These are phyloP conservation scores for Rhinogobius similis DNA, from an alignment of 2,113 vertebrate genomes.

Conservation along the genomic window DNA sequence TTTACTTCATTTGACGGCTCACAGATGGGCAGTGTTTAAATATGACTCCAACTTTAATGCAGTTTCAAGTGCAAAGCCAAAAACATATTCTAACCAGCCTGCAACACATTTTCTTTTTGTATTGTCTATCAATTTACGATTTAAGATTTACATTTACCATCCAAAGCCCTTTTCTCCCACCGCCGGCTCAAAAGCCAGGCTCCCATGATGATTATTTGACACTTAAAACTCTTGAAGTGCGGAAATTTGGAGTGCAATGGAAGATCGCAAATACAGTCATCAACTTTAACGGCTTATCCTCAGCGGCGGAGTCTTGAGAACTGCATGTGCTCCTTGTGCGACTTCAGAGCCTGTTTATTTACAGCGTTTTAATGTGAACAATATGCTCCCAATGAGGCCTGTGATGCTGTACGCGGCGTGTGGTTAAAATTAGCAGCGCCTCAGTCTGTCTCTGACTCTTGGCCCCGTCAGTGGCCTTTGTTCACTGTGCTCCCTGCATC, in stretches of 20 bases:
- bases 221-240: slow-evolving; percentile 44
- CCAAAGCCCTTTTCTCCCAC: too few species aligned
- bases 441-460: slow-evolving; percentile 23
- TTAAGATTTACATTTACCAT: too few species aligned
- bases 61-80: neutral
- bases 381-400: slow-evolving; percentile 72
- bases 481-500: slow-evolving; percentile 60
- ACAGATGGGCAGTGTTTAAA: too few species aligned
- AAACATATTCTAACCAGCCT: neutral
- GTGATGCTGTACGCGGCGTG: slow-evolving; percentile 58
- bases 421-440: slow-evolving; percentile 52
- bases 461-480: slow-evolving; percentile 61
- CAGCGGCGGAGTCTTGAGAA: slow-evolving; percentile 11
- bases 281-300: slow-evolving; percentile 7
- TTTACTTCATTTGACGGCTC: too few species aligned
- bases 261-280: slow-evolving; percentile 6
- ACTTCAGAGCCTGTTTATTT: slow-evolving; percentile 67
- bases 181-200: too few species aligned
- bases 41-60: neutral
- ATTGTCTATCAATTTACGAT: too few species aligned
- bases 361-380: slow-evolving; percentile 70
- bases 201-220: slow-evolving; percentile 15
- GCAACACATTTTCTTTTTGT: too few species aligned
- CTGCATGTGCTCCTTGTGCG: slow-evolving; percentile 10
- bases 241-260: slow-evolving; percentile 17